Evolutionary conservation across 2,888 invertebrate genomes (phyloP).

Genomic region (Hecatera dysodea): DNA sequence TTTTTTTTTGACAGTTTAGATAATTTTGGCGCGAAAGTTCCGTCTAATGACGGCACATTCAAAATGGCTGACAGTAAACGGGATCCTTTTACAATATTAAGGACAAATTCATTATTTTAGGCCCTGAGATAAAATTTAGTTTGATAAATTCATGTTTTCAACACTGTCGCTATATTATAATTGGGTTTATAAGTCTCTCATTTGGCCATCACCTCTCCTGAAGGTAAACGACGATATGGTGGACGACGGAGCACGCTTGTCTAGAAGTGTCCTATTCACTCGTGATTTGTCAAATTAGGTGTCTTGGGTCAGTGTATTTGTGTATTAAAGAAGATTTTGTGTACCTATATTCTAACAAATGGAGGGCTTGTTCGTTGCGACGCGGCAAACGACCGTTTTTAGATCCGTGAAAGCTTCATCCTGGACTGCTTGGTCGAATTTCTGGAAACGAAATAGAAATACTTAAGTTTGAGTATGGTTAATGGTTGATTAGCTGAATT

Average conservation of each 20-base stretch:
- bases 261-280: neutral
- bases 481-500: no score
- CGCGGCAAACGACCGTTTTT: slow-evolving; percentile 90
- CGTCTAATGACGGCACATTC: neutral
- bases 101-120: neutral
- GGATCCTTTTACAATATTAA: neutral
- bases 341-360: slow-evolving; percentile 72
- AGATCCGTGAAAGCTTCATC: slow-evolving; percentile 91
- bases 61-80: neutral
- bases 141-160: neutral
- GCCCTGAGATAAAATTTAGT: neutral
- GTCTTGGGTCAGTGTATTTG: slow-evolving; percentile 19
- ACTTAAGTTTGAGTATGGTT: neutral
- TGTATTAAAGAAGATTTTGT: neutral
- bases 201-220: neutral
- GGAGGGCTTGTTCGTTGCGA: slow-evolving; percentile 78
- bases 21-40: neutral
- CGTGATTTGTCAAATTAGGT: no score
- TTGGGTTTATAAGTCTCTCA: neutral
- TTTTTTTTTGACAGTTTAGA: no score
- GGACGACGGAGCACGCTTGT: neutral
- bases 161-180: neutral
- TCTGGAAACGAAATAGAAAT: slow-evolving; percentile 78
- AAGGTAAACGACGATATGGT: neutral
- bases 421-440: slow-evolving; percentile 90